Conservation (phyloP, 2,113 vertebrate genomes). For the Ictalurus furcatus region DNA sequence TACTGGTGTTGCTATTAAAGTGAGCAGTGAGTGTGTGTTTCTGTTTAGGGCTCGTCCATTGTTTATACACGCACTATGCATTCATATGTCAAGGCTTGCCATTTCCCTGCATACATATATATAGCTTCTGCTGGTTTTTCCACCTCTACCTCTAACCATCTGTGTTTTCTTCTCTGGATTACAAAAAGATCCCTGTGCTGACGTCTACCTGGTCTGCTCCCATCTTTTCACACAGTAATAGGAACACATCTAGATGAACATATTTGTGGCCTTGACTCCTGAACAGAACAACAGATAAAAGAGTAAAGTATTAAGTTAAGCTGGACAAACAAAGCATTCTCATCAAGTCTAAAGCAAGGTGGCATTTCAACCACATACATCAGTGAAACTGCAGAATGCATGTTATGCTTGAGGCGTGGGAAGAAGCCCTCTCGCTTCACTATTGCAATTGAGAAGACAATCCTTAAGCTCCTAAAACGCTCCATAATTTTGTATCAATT, state of each 20-base stretch:
- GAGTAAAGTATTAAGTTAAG: background rate
- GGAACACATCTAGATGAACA: background rate
- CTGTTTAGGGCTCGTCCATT: background rate
- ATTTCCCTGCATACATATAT: background rate
- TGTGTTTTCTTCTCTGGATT: background rate
- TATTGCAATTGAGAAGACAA: background rate
- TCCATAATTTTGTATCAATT: background rate
- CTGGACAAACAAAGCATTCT: background rate
- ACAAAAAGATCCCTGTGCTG: background rate
- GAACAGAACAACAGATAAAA: constrained; percentile 6
- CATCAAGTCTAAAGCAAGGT: background rate
- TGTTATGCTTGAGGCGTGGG: background rate
- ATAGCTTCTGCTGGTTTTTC: background rate
- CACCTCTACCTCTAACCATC: background rate
- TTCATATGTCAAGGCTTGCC: background rate
- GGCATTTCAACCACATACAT: background rate
- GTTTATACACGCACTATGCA: background rate
- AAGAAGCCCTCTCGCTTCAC: background rate
- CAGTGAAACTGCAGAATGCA: background rate
- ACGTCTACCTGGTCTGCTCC: background rate
- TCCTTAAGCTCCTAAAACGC: background rate
- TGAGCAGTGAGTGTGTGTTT: background rate
- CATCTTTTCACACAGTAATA: background rate
- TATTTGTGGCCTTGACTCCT: constrained; percentile 6
- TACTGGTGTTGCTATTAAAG: too few species aligned